A percentile compares a stretch with the other conserved stretches of the same genome.
Evolutionary conservation across 2,888 invertebrate species (phyloP).

Genomic region (Drosophila subsilvestris): DNA sequence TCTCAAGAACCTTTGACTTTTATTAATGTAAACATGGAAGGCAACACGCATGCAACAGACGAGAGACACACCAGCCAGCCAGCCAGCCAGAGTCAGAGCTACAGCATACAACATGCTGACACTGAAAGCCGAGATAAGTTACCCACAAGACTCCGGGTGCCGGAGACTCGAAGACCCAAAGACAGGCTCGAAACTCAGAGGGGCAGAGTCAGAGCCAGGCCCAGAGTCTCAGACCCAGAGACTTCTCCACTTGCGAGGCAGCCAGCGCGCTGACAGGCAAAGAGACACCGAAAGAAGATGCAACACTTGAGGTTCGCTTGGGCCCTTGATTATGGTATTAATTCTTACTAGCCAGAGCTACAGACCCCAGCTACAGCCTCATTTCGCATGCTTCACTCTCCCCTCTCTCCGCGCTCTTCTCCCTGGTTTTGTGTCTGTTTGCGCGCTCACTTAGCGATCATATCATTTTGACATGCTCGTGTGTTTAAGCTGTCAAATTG

Average conservation of each 20-base stretch:
- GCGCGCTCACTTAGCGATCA: conserved; percentile 79
- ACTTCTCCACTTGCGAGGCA: conserved; percentile 42
- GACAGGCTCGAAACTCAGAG: conserved; percentile 33
- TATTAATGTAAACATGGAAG: conserved; percentile 80
- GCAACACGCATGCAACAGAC: conserved; percentile 74
- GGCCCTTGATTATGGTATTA: conserved; percentile 58
- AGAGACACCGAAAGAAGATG: conserved; percentile 58
- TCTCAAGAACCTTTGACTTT: conserved; percentile 79
- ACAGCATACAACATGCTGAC: conserved; percentile 43
- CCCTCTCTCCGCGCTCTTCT: conserved; percentile 15
- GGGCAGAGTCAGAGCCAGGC: conserved; percentile 4
- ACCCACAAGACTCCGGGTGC: conserved; percentile 19
- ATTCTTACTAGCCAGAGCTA: conserved; percentile 33
- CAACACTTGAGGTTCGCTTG: conserved; percentile 62
- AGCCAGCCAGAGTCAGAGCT: not conserved
- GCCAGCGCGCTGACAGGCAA: conserved; percentile 54
- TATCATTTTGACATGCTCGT: conserved; percentile 79
- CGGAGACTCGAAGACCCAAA: conserved; percentile 9
- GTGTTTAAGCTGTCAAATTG: conserved; percentile 80
- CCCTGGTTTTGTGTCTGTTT: conserved; percentile 54
- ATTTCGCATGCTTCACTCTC: not conserved
- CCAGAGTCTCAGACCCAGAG: conserved; percentile 22
- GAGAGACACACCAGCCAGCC: not conserved
- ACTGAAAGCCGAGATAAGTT: conserved; percentile 74
- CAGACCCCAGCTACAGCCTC: not conserved